Evolutionary conservation across 2,113 vertebrate species (phyloP), one percentile per base, ranked within the genome.

Genomic region (Puntigrus tetrazona): DNA sequence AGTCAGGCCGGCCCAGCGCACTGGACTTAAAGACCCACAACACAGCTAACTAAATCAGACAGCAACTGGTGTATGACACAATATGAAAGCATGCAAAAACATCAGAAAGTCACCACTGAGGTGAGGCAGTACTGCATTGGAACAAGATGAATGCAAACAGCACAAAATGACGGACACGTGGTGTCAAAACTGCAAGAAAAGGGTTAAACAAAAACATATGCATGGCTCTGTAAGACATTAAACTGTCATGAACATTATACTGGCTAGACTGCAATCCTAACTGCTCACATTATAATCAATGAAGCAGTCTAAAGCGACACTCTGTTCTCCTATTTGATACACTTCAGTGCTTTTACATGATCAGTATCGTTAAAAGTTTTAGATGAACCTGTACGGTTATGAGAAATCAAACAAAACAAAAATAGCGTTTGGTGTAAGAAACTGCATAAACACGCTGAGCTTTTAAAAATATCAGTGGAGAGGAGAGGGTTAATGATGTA

Each of bases 401-500:
- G 1, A 45, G 2, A 52, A 52, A 50, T 0, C 2, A 55, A 55
- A 27, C 13, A 25, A 13, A 34, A 34, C 27, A 34, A 67, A 34
- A 34, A n/a, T n/a, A n/a, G n/a, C n/a, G n/a, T n/a, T n/a, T n/a
- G n/a, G n/a, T n/a, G n/a, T n/a, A n/a, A n/a, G n/a, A n/a, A n/a
- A n/a, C n/a, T n/a, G n/a, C n/a, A n/a, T n/a, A n/a, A n/a, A n/a
- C n/a, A n/a, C n/a, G n/a, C 18, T 36, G 18, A 36, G 5, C 18
- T 1, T 55, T 55, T 22, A 52, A 52, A 52, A 52, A 2, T 1
- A 36, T 67, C 16, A 2, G 65, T 27, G n/a, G 57, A 31, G 65
- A 76, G 47, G 57, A 77, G 80, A 81, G 88, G 83, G 88, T 90
- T 88, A 89, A 90, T 83, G 25, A 34, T 74, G 78, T 88, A 86